Evolutionary conservation across 2,113 vertebrate species (phyloP).

Genomic region (Corythornis madagascariensis): DNA sequence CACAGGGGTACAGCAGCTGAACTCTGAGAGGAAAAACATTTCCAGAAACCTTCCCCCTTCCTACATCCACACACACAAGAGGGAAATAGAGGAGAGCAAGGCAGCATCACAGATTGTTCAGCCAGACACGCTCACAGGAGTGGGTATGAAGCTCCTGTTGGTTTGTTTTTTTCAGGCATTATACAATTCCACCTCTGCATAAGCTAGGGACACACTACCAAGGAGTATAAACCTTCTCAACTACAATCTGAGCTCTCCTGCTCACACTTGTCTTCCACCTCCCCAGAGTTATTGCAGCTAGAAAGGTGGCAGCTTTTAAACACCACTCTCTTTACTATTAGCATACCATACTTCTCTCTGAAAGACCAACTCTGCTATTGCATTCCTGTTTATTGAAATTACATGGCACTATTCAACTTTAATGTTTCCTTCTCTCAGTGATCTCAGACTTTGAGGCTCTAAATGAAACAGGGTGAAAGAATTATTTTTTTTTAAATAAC

Average conservation of each 20-base stretch:
- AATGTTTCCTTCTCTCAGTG: background rate
- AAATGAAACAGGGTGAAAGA: background rate
- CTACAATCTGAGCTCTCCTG: background rate
- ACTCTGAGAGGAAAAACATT: background rate
- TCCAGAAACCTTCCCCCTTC: background rate
- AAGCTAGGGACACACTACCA: background rate
- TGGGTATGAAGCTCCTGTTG: rapidly evolving
- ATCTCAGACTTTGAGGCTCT: background rate
- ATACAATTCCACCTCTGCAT: background rate
- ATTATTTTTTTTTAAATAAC: background rate
- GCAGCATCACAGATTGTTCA: background rate
- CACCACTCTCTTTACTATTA: background rate
- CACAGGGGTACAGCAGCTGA: background rate
- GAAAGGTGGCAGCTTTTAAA: background rate
- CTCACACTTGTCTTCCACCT: background rate
- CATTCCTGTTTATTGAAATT: background rate
- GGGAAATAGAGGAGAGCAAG: rapidly evolving
- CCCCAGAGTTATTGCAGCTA: background rate
- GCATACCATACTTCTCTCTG: background rate
- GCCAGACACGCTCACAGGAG: background rate
- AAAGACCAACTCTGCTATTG: background rate
- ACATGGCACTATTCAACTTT: background rate
- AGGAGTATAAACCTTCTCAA: background rate
- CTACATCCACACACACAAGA: background rate
- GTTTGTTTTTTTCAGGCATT: background rate